A percentile compares a stretch with the other conserved stretches of the same genome.
phyloP scores from a whole-genome alignment of 2,797 vertebrate species.

The Thripadectes ignobilis region DNA sequence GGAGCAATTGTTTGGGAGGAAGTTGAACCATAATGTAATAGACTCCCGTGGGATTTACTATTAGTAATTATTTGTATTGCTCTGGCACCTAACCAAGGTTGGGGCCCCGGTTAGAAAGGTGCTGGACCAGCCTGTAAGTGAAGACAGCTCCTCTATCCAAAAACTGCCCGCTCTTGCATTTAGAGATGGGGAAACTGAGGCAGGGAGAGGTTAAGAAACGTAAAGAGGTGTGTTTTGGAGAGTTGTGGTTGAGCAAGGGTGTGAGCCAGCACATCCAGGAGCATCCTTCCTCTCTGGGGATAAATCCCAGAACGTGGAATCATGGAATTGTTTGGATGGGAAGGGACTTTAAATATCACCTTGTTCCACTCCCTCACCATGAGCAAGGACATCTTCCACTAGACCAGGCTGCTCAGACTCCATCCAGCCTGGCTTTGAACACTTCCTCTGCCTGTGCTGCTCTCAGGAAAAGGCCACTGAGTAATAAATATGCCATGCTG shows the following conservation, averaged over 20 bases:
- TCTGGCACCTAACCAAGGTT: conserved; percentile 40
- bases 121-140: neutral
- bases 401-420: neutral
- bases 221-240: neutral
- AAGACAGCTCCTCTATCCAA: neutral
- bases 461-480: neutral
- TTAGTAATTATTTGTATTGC: conserved; percentile 67
- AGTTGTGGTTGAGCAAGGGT: neutral
- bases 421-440: neutral
- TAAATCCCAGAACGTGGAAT: neutral
- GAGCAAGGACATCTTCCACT: neutral
- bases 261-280: neutral
- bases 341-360: neutral
- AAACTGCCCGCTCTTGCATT: neutral
- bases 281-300: neutral
- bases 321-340: neutral
- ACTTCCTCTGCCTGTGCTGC: neutral
- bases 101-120: neutral
- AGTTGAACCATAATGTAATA: conserved; percentile 45
- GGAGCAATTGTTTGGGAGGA: conserved; percentile 68
- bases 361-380: rapidly evolving
- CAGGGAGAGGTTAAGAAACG: neutral
- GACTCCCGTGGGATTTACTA: conserved; percentile 34
- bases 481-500: neutral
- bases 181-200: neutral